Percentiles rank a stretch among this genome's conserved stretches.
Conservation (phyloP, 2,888 invertebrate genomes). For the Apeira syringaria region DNA sequence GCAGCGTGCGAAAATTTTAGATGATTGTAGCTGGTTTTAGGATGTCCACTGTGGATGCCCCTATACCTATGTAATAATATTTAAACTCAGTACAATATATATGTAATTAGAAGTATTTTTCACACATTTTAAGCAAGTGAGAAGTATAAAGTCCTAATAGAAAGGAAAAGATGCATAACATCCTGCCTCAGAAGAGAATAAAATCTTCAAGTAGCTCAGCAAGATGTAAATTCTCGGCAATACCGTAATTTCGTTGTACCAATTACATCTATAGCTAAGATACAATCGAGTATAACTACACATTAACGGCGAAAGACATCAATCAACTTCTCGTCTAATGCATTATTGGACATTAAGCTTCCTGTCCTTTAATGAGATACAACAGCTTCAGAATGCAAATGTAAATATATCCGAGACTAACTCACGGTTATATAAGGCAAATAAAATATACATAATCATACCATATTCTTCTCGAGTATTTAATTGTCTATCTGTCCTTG, state of each 20-base stretch:
- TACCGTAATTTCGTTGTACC: slow-evolving; percentile 75
- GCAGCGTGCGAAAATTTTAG: no score
- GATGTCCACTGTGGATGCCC: no score
- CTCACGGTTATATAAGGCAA: neutral
- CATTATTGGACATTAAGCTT: slow-evolving; percentile 45
- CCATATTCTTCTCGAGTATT: slow-evolving; percentile 14
- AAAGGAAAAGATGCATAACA: no score
- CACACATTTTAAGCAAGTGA: no score
- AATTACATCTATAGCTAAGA: slow-evolving; percentile 65
- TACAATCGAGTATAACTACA: slow-evolving; percentile 61
- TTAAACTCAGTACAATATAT: no score
- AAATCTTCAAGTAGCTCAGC: slow-evolving; percentile 46
- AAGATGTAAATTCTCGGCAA: slow-evolving; percentile 55
- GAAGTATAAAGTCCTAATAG: no score
- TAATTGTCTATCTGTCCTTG: slow-evolving; percentile 40
- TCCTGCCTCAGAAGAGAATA: no score
- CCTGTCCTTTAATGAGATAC: slow-evolving; percentile 39
- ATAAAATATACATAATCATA: neutral
- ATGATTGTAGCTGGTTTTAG: no score
- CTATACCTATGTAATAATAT: no score
- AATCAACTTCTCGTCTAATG: slow-evolving; percentile 54
- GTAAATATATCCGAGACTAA: slow-evolving; percentile 1
- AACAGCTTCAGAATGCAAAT: slow-evolving; percentile 10
- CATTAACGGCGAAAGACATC: slow-evolving; percentile 66
- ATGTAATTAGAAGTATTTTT: no score